Base-by-base conservation (phyloP, 2,888 invertebrate genomes). In the Phorcus lineatus region DNA sequence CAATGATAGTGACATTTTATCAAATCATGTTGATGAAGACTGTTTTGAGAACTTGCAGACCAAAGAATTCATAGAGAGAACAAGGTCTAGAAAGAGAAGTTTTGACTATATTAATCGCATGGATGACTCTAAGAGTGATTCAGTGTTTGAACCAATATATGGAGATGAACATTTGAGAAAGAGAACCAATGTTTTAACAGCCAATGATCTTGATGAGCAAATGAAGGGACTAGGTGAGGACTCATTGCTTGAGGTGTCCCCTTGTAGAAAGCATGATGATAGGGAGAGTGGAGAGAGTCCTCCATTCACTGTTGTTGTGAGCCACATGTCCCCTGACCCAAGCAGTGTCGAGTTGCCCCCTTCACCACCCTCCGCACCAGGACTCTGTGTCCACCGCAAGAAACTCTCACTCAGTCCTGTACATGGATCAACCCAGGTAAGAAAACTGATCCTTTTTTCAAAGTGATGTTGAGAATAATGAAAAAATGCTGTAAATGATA, bases 271-370 rank as follows among this genome's bases (percentile, higher is more conserved):
- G 47, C 47, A 47, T 1, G 47, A 47, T 1, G 47, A 47, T 11
- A 13, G 36, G 16, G 36, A 70, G 70, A n/a, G 36, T 9, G 70
- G 36, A 19, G 36, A 70, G 70, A 70, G 70, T 40, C 70, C 70
- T 3, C 70, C 70, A n/a, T 70, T n/a, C 70, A 70, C 36, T n/a
- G 70, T 70, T 22, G 70, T 70, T n/a, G 70, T 70, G 70, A 70
- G 28, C 31, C 70, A 70, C 70, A 70, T 13, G 36, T 70, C 70
- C 40, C 70, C 70, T 9, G 70, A 70, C 31, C 36, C 40, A 0
- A 17, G 31, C n/a, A 22, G 11, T 1, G 7, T 40, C n/a, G 17
- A 36, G 16, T 40, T 70, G 31, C 70, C 70, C 40, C 70, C 70
- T 19, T 70, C 40, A 19, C 70, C 70, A 36, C 70, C 70, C 70